Percentiles rank a stretch among this genome's conserved stretches.
Conservation (phyloP, 2,888 invertebrate species). For the Clepsis dumicolana region DNA sequence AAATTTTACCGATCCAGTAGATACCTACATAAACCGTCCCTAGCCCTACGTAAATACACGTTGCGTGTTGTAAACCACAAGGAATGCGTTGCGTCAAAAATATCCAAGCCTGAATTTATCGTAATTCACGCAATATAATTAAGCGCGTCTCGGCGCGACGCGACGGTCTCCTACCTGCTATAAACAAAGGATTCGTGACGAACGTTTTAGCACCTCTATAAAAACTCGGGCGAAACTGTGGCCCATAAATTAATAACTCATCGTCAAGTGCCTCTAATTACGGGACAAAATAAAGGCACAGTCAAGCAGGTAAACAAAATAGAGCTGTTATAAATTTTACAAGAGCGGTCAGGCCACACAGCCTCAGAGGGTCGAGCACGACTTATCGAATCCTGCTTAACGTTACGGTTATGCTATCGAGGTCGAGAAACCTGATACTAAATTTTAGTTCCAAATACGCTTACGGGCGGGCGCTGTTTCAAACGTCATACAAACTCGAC, state of each 20-base stretch:
- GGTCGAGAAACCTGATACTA: no score
- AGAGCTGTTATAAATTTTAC: constrained; percentile 86
- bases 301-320: constrained; percentile 84
- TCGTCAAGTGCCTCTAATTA: constrained; percentile 84
- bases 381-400: no score
- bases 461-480: no score
- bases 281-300: constrained; percentile 75
- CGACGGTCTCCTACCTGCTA: constrained; percentile 31
- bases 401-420: no score
- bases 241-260: constrained; percentile 85
- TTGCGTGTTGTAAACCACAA: not conserved
- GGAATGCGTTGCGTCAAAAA: not conserved
- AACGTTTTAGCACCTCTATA: constrained; percentile 83
- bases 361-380: no score
- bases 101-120: constrained; percentile 9
- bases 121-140: constrained; percentile 34
- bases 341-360: constrained; percentile 75
- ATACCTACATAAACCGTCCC: no score
- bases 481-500: no score
- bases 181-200: constrained; percentile 48
- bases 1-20: no score
- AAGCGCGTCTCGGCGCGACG: constrained; percentile 19
- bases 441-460: no score
- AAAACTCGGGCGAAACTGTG: constrained; percentile 77
- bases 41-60: no score